These are phyloP conservation scores for Drosophila neotestacea DNA, from an alignment of 2,888 invertebrate genomes.

Conservation along the genomic window DNA sequence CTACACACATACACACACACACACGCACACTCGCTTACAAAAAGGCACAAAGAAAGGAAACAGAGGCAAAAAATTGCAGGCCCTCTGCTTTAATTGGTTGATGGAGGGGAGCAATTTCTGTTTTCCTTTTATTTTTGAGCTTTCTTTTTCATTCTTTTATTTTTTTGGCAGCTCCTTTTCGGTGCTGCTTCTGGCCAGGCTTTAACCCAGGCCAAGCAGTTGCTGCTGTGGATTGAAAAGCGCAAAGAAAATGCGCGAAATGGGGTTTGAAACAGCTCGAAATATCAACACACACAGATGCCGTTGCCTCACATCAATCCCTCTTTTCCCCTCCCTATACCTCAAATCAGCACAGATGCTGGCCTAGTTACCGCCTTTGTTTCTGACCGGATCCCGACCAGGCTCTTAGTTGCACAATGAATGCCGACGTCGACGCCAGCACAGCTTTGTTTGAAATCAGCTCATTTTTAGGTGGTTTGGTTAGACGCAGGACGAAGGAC, in stretches of 20 bases:
- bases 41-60: conserved; percentile 34
- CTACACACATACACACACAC: conserved; percentile 38
- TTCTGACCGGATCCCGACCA: conserved; percentile 62
- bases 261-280: conserved; percentile 20
- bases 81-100: conserved; percentile 68
- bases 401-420: conserved; percentile 58
- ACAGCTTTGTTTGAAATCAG: conserved; percentile 74
- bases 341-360: conserved; percentile 69
- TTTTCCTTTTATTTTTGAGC: conserved; percentile 4
- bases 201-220: conserved; percentile 32
- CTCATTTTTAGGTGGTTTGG: conserved; percentile 68
- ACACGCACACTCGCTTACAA: conserved; percentile 16
- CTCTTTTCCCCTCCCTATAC: not conserved
- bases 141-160: conserved; percentile 9
- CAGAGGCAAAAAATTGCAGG: conserved; percentile 42
- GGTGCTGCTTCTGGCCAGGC: conserved; percentile 19
- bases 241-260: conserved; percentile 66
- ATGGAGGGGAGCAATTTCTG: conserved; percentile 34
- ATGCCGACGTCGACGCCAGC: conserved; percentile 49
- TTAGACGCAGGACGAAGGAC: conserved; percentile 9
- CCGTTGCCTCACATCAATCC: conserved; percentile 49
- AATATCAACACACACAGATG: conserved; percentile 64
- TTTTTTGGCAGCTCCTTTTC: conserved; percentile 18
- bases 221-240: conserved; percentile 60
- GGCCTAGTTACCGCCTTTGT: conserved; percentile 75